phyloP scores from a whole-genome alignment of 2,888 invertebrate genomes.

The Acrocyrtus sp. region DNA sequence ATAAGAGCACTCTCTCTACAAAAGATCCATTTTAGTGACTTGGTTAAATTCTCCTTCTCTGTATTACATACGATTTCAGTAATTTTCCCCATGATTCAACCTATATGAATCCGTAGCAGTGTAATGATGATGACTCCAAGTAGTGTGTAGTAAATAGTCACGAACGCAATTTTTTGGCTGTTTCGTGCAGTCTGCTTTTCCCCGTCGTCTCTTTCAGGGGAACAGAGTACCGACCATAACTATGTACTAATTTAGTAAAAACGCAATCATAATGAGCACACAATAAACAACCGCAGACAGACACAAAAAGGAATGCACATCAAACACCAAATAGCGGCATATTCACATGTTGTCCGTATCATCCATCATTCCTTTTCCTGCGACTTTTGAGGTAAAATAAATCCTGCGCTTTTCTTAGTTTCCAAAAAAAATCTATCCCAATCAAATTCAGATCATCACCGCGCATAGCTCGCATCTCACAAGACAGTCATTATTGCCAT shows the following conservation, averaged over 20 bases:
- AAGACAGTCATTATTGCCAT: no score
- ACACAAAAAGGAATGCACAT: neutral
- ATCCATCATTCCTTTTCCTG: no score
- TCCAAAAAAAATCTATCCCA: no score
- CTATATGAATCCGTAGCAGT: neutral
- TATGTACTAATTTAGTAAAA: neutral
- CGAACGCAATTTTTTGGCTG: constrained; percentile 38
- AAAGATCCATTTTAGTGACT: neutral
- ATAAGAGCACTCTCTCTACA: neutral
- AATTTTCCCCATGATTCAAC: constrained; percentile 28
- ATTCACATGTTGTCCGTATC: no score
- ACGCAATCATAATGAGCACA: neutral
- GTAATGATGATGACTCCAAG: constrained; percentile 23
- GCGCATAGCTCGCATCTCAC: no score
- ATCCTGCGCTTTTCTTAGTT: no score
- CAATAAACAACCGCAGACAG: constrained; percentile 1
- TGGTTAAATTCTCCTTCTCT: neutral
- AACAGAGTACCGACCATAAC: constrained; percentile 10
- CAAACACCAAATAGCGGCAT: no score
- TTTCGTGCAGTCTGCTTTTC: constrained; percentile 40
- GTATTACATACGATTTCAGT: neutral
- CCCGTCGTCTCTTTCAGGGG: constrained; percentile 5
- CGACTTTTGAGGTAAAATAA: no score
- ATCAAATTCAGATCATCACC: no score
- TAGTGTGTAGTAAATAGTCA: constrained; percentile 31